Conservation (phyloP, 1,140 invertebrate species). For the Zaprionus camerounensis region DNA sequence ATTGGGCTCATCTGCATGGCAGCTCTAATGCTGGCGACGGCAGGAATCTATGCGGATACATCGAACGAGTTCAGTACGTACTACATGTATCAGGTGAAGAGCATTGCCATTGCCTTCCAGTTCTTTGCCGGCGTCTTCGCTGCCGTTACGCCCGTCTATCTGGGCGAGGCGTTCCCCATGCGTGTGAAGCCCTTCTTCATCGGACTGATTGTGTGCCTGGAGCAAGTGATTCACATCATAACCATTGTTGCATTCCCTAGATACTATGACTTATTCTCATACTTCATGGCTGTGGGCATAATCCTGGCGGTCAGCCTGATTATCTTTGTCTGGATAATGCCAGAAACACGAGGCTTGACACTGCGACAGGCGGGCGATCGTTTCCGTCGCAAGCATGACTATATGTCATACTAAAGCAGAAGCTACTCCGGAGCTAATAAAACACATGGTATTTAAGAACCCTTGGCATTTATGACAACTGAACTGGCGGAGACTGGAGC, state of each 20-base stretch:
- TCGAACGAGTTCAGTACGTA: constrained; percentile 6
- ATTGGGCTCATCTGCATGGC: constrained; percentile 64
- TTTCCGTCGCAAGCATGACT: constrained; percentile 50
- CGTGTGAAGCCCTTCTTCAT: constrained; percentile 57
- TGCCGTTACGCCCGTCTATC: constrained; percentile 51
- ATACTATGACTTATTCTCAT: constrained; percentile 18
- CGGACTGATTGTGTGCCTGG: constrained; percentile 59
- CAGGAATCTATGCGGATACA: constrained; percentile 47
- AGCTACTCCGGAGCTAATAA: constrained; percentile 5
- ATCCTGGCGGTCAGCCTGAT: constrained; percentile 55
- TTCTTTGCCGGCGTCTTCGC: constrained; percentile 70
- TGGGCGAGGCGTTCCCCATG: constrained; percentile 71
- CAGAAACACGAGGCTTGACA: constrained; percentile 61
- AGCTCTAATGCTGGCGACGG: constrained; percentile 60
- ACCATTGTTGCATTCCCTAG: constrained; percentile 43
- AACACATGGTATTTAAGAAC: neutral
- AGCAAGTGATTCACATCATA: constrained; percentile 71
- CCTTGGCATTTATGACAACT: neutral
- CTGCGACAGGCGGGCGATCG: constrained; percentile 62
- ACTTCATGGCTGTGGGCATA: constrained; percentile 63
- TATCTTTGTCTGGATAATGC: constrained; percentile 56
- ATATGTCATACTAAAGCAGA: constrained; percentile 28
- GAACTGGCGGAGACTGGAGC: neutral
- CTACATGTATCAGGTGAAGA: constrained; percentile 55
- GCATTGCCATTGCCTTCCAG: constrained; percentile 60